Base-by-base conservation (phyloP, 2,797 vertebrate genomes). In the Dermochelys coriacea region DNA sequence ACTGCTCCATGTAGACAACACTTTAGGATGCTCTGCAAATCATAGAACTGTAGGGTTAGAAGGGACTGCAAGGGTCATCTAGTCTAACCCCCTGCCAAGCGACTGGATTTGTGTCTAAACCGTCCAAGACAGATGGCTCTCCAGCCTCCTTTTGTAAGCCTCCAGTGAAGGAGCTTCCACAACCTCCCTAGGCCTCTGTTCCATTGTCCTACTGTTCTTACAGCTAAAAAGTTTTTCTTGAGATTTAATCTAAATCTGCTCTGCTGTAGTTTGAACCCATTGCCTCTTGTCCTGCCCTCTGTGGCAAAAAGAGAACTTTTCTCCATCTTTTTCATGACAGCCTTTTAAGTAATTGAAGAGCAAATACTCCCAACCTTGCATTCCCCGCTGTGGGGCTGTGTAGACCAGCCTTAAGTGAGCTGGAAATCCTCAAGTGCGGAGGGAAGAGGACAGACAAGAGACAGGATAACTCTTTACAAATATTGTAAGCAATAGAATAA, bases 361-460 rank as follows among this genome's bases (percentile, higher is more conserved):
- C 61, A 64, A 64, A n/a, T 64, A 64, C 61, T 64, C 34, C n/a
- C 34, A 64, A 19, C 34, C 2, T n/a, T n/a, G 16, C 61, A 8
- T n/a, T 64, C 15, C 6, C 7, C 7, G 18, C 31, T 18, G 61
- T n/a, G 8, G 31, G 59, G 34, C 7, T n/a, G 34, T n/a, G 61
- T n/a, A 64, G 61, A 64, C 61, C 9, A 64, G 31, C 16, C 34
- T 12, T 64, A n/a, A 95, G 94, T 90, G 87, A 93, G 81, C 82
- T 54, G 55, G 81, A 93, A 85, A 71, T 86, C 90, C 90, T 80
- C 91, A 90, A 92, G 84, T 80, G 93, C 78, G n/a, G 84, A 89
- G 88, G 34, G 74, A 95, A 95, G 94, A 93, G 96, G 89, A 93
- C 95, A 92, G 88, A 81, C 95, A 92, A 94, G 96, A 97, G 91